Evolutionary conservation across 1,140 invertebrate genomes (phyloP).

Genomic region (Cryptotermes secundus): DNA sequence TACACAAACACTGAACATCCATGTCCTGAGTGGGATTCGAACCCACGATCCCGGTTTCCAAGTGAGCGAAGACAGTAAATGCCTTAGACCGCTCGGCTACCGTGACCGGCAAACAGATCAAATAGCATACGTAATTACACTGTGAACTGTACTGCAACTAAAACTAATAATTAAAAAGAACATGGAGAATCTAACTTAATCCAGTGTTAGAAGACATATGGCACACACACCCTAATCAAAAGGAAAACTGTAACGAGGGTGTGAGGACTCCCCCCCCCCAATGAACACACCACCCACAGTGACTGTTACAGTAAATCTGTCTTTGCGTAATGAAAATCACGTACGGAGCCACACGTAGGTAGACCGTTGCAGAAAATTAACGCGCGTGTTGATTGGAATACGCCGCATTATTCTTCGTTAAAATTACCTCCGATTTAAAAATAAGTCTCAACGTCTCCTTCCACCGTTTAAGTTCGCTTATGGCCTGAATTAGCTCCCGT

Average conservation of each 20-base stretch:
- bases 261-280: too few species aligned
- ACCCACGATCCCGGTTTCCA: too few species aligned
- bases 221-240: neutral
- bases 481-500: too few species aligned
- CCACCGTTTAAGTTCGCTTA: too few species aligned
- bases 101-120: too few species aligned
- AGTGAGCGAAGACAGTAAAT: too few species aligned
- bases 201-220: neutral
- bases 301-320: neutral
- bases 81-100: too few species aligned
- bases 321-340: constrained; percentile 13
- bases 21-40: too few species aligned
- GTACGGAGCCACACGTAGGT: neutral
- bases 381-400: neutral
- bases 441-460: neutral
- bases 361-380: constrained; percentile 47
- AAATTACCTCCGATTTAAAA: neutral
- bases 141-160: neutral
- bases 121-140: too few species aligned
- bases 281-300: neutral
- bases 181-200: neutral
- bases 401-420: neutral
- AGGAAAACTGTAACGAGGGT: too few species aligned
- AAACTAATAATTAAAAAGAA: neutral
- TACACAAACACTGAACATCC: too few species aligned